Conservation (phyloP, 37 sponge, comb jelly and placozoan species). For the Petrosia ficiformis region DNA sequence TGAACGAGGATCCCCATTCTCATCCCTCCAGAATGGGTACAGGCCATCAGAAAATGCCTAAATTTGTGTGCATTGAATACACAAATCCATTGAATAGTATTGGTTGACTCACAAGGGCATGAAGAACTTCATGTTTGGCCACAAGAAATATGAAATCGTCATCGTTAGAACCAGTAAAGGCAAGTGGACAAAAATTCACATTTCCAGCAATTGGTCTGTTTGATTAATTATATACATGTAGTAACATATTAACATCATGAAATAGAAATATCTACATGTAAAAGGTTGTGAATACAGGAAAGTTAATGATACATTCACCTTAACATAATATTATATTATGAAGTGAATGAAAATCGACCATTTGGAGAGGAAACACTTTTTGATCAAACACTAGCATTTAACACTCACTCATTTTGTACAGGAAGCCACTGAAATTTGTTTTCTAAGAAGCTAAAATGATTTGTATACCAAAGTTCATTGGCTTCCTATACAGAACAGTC, state of each 20-base stretch:
- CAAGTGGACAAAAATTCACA: constrained; percentile 80
- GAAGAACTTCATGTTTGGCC: constrained; percentile 79
- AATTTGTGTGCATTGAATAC: neutral
- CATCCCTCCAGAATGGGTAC: constrained; percentile 78
- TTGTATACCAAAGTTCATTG: no score
- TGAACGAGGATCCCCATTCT: constrained; percentile 64
- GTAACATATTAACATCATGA: no score
- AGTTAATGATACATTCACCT: neutral
- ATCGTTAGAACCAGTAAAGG: constrained; percentile 4
- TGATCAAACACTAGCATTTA: no score
- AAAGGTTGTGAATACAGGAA: neutral
- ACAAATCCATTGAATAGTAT: neutral
- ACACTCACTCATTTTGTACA: no score
- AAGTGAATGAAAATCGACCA: no score
- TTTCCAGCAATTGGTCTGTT: constrained; percentile 77
- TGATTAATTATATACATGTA: no score
- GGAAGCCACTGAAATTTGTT: no score
- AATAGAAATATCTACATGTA: no score
- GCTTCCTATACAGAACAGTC: no score
- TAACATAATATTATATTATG: no score
- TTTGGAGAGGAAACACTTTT: no score
- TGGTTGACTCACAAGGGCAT: constrained; percentile 64
- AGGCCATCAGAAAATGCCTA: constrained; percentile 37
- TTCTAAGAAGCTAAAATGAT: no score
- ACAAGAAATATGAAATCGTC: constrained; percentile 24